Percentiles rank a stretch among this genome's conserved stretches.
Conservation (phyloP, 1,140 invertebrate genomes). For the Hycleus cichorii region DNA sequence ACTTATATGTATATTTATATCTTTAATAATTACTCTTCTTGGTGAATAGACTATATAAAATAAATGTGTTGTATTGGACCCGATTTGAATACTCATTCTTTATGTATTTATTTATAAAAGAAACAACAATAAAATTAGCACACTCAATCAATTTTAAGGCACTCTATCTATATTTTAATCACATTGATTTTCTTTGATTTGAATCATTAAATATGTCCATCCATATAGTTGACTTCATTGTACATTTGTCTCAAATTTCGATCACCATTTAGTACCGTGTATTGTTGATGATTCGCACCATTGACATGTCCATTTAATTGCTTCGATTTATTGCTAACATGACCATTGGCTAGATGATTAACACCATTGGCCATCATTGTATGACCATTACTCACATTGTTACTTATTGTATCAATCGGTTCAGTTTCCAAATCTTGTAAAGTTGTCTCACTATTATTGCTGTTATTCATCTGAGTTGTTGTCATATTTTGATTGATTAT, state of each 20-base stretch:
- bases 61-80: slow-evolving; percentile 16
- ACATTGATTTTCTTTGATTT: slow-evolving; percentile 2
- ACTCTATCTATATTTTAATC: neutral
- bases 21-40: slow-evolving; percentile 1
- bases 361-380: slow-evolving; percentile 26
- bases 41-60: slow-evolving; percentile 9
- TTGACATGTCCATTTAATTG: slow-evolving; percentile 5
- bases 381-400: slow-evolving; percentile 37
- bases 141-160: slow-evolving; percentile 3
- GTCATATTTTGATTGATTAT: neutral
- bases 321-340: slow-evolving; percentile 3
- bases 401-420: slow-evolving; percentile 33
- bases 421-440: slow-evolving; percentile 31
- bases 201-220: slow-evolving; percentile 29
- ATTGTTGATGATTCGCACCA: slow-evolving; percentile 16
- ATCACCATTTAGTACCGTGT: neutral
- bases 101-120: neutral
- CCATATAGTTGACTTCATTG: slow-evolving; percentile 30
- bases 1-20: neutral
- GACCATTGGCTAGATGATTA: slow-evolving; percentile 18
- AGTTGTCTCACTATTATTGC: slow-evolving; percentile 19
- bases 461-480: slow-evolving; percentile 32
- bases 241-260: slow-evolving; percentile 26
- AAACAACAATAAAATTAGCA: neutral
- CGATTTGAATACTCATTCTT: neutral